Evolutionary conservation across 92 coral and sea anemone species (phyloP).

Genomic region (Zoanthus gigantus): DNA sequence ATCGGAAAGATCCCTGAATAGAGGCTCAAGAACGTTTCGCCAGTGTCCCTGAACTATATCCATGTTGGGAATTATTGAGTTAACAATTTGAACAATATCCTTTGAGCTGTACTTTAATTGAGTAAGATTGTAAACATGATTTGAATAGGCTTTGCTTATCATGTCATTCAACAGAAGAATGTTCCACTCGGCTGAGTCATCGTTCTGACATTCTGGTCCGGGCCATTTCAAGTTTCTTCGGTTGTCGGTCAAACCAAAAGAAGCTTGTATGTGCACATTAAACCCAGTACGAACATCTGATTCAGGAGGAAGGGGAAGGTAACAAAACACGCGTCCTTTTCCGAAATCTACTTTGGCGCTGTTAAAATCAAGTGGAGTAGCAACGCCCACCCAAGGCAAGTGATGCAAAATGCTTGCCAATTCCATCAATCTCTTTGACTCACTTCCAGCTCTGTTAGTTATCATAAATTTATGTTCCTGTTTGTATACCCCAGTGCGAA

Average conservation of each 20-base stretch:
- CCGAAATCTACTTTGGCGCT: conserved; percentile 45
- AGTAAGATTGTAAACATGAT: conserved; percentile 71
- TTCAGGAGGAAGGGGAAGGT: conserved; percentile 90
- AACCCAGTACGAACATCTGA: conserved; percentile 93
- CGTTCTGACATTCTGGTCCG: conserved; percentile 90
- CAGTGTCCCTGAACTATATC: conserved; percentile 89
- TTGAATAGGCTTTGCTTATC: conserved; percentile 84
- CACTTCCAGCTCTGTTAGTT: conserved; percentile 86
- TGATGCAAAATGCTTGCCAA: conserved; percentile 75
- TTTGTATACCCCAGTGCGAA: conserved; percentile 59
- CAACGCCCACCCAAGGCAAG: conserved; percentile 97
- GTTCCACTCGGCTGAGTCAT: conserved; percentile 93
- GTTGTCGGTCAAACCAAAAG: conserved; percentile 94
- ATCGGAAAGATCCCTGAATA: conserved; percentile 72
- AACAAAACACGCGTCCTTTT: conserved; percentile 89
- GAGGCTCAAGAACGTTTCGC: conserved; percentile 82
- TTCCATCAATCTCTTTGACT: conserved; percentile 63
- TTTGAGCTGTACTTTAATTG: conserved; percentile 65
- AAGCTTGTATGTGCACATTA: conserved; percentile 90
- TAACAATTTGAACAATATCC: conserved; percentile 66
- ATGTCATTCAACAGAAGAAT: conserved; percentile 71
- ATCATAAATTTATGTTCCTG: conserved; percentile 73
- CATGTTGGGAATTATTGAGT: conserved; percentile 80
- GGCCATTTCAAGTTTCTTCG: conserved; percentile 94
- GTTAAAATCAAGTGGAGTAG: conserved; percentile 69